These are phyloP conservation scores for Drosophila triauraria DNA, from an alignment of 1,140 invertebrate species.

Conservation along the genomic window DNA sequence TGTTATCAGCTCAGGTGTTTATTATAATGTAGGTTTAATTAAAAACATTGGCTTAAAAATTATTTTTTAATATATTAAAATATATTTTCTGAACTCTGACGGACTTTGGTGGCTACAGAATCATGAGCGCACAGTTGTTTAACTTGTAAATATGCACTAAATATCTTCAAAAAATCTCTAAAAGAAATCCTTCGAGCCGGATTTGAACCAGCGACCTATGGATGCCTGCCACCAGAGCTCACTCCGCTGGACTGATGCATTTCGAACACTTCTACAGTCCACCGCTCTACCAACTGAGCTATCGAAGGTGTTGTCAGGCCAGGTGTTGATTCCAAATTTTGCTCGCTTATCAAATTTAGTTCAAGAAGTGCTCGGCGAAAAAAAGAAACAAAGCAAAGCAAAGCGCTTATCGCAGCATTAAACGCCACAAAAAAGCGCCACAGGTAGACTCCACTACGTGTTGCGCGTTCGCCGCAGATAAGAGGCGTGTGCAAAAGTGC, in stretches of 20 bases:
- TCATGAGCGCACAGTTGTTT: too few species aligned
- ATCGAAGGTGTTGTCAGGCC: constrained; percentile 88
- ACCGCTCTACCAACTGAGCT: constrained; percentile 96
- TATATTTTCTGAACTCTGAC: too few species aligned
- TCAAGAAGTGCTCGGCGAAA: constrained; percentile 31
- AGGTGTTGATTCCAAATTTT: constrained; percentile 18
- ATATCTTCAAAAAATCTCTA: not conserved
- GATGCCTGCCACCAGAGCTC: constrained; percentile 83
- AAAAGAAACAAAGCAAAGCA: constrained; percentile 42
- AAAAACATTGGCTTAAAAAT: too few species aligned
- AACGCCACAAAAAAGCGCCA: constrained; percentile 19
- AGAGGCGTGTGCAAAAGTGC: constrained; percentile 28
- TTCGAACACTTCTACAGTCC: constrained; percentile 89
- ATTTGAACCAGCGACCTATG: constrained; percentile 91
- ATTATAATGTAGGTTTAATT: too few species aligned
- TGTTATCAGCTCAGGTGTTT: constrained; percentile 30
- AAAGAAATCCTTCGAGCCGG: constrained; percentile 87
- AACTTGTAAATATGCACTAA: too few species aligned
- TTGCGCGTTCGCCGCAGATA: constrained; percentile 17
- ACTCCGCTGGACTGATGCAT: too few species aligned
- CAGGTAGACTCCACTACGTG: constrained; percentile 14
- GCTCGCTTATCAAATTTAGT: constrained; percentile 40
- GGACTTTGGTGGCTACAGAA: too few species aligned
- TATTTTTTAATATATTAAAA: too few species aligned
- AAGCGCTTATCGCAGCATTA: constrained; percentile 71